These are phyloP conservation scores for Dromas ardeola DNA, from an alignment of 2,113 vertebrate species.

Conservation along the genomic window DNA sequence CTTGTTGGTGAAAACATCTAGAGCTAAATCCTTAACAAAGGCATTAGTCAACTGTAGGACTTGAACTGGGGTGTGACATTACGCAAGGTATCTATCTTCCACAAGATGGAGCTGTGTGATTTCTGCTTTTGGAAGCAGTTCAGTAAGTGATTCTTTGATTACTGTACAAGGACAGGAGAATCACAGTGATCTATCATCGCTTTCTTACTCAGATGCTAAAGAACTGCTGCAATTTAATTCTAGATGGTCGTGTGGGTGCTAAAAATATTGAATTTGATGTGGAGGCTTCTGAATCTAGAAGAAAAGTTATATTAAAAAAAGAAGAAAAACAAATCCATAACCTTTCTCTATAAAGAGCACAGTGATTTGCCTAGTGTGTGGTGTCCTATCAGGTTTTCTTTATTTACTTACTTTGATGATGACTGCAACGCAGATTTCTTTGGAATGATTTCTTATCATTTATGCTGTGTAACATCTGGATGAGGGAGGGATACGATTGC, in stretches of 20 bases:
- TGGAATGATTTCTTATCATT: neutral
- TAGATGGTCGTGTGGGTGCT: constrained; percentile 9
- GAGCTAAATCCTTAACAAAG: neutral
- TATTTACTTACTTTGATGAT: neutral
- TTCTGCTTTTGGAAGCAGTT: constrained; percentile 34
- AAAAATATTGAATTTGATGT: constrained; percentile 52
- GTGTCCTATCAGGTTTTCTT: neutral
- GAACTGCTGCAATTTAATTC: constrained; percentile 45
- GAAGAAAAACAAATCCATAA: neutral
- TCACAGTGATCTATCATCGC: constrained; percentile 11
- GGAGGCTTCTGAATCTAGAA: constrained; percentile 20
- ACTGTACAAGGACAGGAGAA: constrained; percentile 1
- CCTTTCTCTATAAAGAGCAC: neutral
- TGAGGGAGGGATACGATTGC: neutral
- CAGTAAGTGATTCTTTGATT: neutral
- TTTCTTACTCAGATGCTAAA: constrained; percentile 39
- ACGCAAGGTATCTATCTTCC: neutral
- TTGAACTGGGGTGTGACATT: neutral
- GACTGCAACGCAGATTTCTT: constrained; percentile 23
- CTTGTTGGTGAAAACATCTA: neutral
- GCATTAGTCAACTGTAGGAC: neutral
- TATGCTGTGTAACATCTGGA: constrained; percentile 17
- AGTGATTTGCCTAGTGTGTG: neutral
- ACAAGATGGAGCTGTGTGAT: constrained; percentile 74
- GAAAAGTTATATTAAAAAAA: neutral